phyloP scores from a whole-genome alignment of 2,797 vertebrate genomes.

The Melanotaenia maccullochi region DNA sequence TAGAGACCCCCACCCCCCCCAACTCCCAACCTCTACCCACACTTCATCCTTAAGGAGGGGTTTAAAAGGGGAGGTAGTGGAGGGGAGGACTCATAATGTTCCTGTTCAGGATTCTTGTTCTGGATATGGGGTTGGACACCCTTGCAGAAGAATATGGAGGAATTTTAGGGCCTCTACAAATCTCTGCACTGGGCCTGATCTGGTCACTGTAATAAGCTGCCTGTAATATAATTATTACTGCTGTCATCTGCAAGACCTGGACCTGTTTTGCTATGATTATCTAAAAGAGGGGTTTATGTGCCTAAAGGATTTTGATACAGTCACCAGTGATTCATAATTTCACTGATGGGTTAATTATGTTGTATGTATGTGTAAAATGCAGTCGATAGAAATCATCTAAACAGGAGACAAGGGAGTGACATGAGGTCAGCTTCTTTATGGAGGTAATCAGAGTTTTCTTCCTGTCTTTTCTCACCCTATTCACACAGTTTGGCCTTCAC shows the following conservation, averaged over 20 bases:
- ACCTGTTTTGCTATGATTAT: neutral
- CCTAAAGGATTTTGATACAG: neutral
- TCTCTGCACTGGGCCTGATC: conserved; percentile 35
- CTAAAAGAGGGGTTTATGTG: neutral
- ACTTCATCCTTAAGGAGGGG: conserved; percentile 15
- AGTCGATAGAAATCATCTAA: neutral
- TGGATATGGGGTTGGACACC: conserved; percentile 56
- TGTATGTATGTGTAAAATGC: neutral
- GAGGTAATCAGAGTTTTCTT: conserved; percentile 79
- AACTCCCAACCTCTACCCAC: neutral
- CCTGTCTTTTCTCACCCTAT: conserved; percentile 77
- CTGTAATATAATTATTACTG: conserved; percentile 42
- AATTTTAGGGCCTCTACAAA: conserved; percentile 22
- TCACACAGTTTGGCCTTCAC: conserved; percentile 78
- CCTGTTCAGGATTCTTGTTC: conserved; percentile 60
- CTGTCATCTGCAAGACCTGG: neutral
- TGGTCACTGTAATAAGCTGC: conserved; percentile 32
- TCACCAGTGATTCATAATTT: neutral
- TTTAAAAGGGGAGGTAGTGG: conserved; percentile 4
- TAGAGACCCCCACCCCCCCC: conserved; percentile 21
- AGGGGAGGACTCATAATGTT: conserved; percentile 53
- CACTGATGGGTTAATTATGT: neutral
- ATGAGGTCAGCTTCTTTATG: conserved; percentile 79
- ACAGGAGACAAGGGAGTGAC: conserved; percentile 52
- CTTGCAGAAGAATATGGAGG: conserved; percentile 31